Evolutionary conservation across 2,888 invertebrate species (phyloP), one percentile per base, ranked within the genome.

Genomic region (Heliconius hortense): DNA sequence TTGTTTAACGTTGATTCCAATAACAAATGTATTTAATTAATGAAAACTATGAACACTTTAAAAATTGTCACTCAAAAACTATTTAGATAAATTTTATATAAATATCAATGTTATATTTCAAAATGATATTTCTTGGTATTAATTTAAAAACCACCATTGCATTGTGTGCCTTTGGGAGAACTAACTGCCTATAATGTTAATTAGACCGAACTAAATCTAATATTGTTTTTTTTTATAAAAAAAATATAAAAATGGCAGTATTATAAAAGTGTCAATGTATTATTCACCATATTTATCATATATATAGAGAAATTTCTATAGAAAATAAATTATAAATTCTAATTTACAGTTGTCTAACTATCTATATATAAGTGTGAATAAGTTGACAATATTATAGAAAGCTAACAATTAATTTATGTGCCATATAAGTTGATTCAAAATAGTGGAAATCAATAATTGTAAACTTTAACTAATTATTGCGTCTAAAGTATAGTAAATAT

Each of bases 131-230:
- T 48, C 48, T 48, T 48, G 48, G 7, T 48, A 18, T 5, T 48
- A 15, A 18, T 15, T 15, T 8, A 8, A 18, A 43, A 24, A 60
- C 0, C 31, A 31, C 56, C 56, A 73, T 89, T 88, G 83, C n/a
- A 73, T 89, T 88, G 83, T 89, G 89, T 86, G 87, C 87, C 85
- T 91, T 92, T 91, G 89, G 90, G 90, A 91, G 86, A 85, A 53
- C 64, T 76, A 79, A 73, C 56, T 82, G 78, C 80, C 82, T 84
- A 84, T 82, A 75, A 83, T 81, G 80, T 80, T 77, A 78, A 79
- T 68, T 74, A 77, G 76, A 69, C 68, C 7, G 62, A 73, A 73
- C 31, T 69, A 69, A 31, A 56, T 69, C 53, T 69, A 69, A 56
- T 18, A 69, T n/a, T n/a, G 31, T 69, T 69, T 56, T 69, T 39